Percentiles rank a stretch among this genome's conserved stretches.
These are phyloP conservation scores for Pollachius pollachius DNA, from an alignment of 2,113 vertebrate species.

Conservation along the genomic window DNA sequence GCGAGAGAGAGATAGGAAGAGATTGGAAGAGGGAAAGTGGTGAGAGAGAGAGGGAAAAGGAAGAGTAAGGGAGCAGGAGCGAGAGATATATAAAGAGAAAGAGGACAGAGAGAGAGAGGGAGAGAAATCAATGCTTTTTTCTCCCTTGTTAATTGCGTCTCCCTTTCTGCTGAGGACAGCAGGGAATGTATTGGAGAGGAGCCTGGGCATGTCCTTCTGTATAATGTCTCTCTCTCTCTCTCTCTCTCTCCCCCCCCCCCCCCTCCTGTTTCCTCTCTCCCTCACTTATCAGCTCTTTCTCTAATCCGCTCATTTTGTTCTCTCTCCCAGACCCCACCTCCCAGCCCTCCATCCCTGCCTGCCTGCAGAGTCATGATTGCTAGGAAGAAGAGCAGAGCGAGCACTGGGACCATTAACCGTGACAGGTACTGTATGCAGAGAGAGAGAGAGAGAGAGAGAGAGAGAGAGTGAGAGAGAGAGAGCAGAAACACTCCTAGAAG, in stretches of 20 bases:
- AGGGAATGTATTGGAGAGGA: constrained; percentile 34
- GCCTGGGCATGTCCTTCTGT: constrained; percentile 34
- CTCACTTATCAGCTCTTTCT: constrained; percentile 33
- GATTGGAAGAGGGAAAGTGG: constrained; percentile 6
- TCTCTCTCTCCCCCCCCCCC: constrained; percentile 8
- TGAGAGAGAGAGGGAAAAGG: constrained; percentile 23
- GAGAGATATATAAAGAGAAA: constrained; percentile 21
- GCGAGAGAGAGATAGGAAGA: too few species aligned
- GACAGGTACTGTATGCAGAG: too few species aligned
- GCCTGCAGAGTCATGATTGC: constrained; percentile 54
- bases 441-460: too few species aligned
- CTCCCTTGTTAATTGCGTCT: constrained; percentile 61
- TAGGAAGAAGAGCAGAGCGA: constrained; percentile 1
- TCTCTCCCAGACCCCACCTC: neutral
- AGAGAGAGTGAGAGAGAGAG: too few species aligned
- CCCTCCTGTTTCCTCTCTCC: neutral
- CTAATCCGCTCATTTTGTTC: constrained; percentile 25
- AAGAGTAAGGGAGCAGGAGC: neutral
- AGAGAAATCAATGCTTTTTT: constrained; percentile 62
- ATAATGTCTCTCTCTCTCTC: constrained; percentile 14
- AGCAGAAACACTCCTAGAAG: too few species aligned
- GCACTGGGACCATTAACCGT: constrained; percentile 25
- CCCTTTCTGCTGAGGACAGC: constrained; percentile 65
- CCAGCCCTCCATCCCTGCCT: constrained; percentile 24
- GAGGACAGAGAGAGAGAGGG: neutral